Evolutionary conservation across 35 echinoderm and acorn worm species (phyloP).

Genomic region (Eucidaris tribuloides): DNA sequence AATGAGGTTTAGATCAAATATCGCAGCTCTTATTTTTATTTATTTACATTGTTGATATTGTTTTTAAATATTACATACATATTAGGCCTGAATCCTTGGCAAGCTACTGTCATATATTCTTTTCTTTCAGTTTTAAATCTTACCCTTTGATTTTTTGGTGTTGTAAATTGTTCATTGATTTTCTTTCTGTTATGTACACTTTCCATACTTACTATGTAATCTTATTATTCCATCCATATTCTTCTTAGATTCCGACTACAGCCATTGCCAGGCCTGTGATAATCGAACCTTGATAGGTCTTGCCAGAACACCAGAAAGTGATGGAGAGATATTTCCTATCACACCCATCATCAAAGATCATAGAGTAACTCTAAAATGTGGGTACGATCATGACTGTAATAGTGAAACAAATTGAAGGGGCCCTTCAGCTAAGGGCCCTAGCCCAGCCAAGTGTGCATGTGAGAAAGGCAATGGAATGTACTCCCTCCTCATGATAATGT

Average conservation of each 20-base stretch:
- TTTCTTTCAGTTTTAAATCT: background rate
- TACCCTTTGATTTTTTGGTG: background rate
- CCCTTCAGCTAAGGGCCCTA: no score
- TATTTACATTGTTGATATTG: no score
- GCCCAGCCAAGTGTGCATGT: no score
- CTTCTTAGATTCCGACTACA: constrained; percentile 79
- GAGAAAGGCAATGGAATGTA: no score
- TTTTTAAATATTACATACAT: background rate
- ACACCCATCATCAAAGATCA: no score
- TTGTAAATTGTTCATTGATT: background rate
- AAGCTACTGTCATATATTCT: background rate
- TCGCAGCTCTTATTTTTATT: no score
- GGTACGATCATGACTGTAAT: no score
- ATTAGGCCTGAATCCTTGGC: background rate
- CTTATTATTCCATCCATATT: no score
- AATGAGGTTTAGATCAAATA: no score
- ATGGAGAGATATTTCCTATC: constrained; percentile 70
- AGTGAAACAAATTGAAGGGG: no score
- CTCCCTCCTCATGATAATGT: no score
- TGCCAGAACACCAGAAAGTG: constrained; percentile 82
- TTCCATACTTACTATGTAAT: background rate
- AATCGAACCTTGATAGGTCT: constrained; percentile 83
- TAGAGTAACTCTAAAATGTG: no score
- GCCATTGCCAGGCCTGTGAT: constrained; percentile 87
- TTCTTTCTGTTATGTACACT: background rate